These are phyloP conservation scores for Exaiptasia diaphana DNA, from an alignment of 64 coral and sea anemone genomes.

Conservation along the genomic window DNA sequence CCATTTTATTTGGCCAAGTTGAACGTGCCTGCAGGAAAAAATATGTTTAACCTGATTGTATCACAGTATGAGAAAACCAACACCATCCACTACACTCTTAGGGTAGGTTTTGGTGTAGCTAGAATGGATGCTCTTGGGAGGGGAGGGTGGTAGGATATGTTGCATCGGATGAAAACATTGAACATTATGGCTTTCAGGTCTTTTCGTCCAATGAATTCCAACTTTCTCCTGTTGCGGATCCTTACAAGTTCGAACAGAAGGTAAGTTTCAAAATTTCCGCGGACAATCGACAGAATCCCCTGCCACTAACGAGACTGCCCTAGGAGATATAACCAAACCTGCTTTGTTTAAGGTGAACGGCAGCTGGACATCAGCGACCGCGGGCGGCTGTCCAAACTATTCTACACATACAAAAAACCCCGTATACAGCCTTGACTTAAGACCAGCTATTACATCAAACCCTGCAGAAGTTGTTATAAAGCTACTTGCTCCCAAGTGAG, in stretches of 20 bases:
- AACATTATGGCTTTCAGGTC: too few species aligned
- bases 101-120: too few species aligned
- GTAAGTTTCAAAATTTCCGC: conserved; percentile 29
- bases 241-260: conserved; percentile 88
- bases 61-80: conserved; percentile 95
- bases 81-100: conserved; percentile 89
- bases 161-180: too few species aligned
- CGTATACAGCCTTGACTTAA: conserved; percentile 68
- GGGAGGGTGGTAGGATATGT: too few species aligned
- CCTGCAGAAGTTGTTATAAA: conserved; percentile 80
- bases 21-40: conserved; percentile 67
- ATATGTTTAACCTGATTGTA: conserved; percentile 71
- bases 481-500: conserved; percentile 82
- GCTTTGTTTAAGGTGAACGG: conserved; percentile 45
- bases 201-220: conserved; percentile 92
- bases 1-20: conserved; percentile 93
- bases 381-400: conserved; percentile 94
- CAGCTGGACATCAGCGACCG: conserved; percentile 63
- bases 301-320: background rate
- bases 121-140: background rate
- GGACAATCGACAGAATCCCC: background rate
- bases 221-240: conserved; percentile 75
- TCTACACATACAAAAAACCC: conserved; percentile 76
- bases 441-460: conserved; percentile 39
- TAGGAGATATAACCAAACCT: too few species aligned